Conservation (phyloP, 1,140 invertebrate species). For the Aethina tumida region DNA sequence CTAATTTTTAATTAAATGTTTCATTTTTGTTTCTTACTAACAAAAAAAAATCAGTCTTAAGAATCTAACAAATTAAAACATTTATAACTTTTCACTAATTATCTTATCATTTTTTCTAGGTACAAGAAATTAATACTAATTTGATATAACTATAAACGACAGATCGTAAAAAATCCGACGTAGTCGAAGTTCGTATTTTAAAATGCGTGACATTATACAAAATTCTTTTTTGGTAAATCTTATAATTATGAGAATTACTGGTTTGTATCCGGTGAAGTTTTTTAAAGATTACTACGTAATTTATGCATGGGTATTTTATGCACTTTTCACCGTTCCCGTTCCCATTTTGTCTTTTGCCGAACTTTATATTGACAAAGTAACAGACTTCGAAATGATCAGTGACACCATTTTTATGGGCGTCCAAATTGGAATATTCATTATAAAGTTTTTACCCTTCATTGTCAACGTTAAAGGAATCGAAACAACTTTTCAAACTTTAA, state of each 20-base stretch:
- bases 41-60: no score
- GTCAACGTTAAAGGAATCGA: conserved; percentile 1
- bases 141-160: no score
- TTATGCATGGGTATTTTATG: conserved; percentile 5
- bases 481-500: conserved; percentile 3
- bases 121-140: no score
- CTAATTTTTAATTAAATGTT: no score
- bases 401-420: conserved; percentile 8
- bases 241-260: conserved; percentile 4
- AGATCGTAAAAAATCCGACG: no score
- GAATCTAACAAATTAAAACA: no score
- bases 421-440: conserved; percentile 6
- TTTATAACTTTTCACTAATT: no score
- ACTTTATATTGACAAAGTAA: conserved; percentile 1
- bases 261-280: conserved; percentile 8
- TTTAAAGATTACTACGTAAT: conserved; percentile 1
- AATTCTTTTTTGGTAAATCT: conserved; percentile 1
- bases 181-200: no score
- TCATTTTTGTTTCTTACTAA: no score
- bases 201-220: background rate
- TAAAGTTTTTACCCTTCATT: conserved; percentile 8
- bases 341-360: conserved; percentile 6
- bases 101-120: no score
- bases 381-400: conserved; percentile 1
- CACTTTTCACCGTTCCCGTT: conserved; percentile 7